phyloP scores from a whole-genome alignment of 2,113 vertebrate genomes.

The Nipponia nippon region DNA sequence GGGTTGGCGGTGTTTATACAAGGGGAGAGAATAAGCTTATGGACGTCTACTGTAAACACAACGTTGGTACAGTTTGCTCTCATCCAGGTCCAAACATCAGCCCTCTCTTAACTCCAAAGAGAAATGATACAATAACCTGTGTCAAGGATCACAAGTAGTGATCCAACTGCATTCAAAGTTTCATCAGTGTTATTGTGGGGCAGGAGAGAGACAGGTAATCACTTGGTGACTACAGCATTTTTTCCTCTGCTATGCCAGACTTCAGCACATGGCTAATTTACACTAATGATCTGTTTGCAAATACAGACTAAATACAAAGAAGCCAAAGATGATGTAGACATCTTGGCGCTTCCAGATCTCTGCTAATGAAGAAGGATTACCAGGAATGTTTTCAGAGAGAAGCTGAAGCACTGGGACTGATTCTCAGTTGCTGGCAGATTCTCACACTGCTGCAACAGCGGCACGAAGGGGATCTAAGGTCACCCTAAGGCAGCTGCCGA shows the following conservation, averaged over 20 bases:
- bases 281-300: neutral
- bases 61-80: neutral
- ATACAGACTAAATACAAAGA: neutral
- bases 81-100: neutral
- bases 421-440: neutral
- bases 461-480: neutral
- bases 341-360: neutral
- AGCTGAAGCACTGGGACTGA: neutral
- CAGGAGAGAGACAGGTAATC: neutral
- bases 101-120: neutral
- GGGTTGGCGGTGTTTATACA: neutral
- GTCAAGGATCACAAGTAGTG: neutral
- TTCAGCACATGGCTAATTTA: neutral
- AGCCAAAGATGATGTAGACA: neutral
- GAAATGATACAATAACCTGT: neutral
- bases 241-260: neutral
- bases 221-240: neutral
- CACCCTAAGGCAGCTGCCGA: neutral
- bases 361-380: slow-evolving; percentile 16
- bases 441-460: neutral
- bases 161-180: neutral
- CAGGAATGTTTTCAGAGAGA: neutral
- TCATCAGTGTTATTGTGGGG: neutral
- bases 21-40: neutral
- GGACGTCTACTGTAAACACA: neutral